phyloP scores from a whole-genome alignment of 2,888 invertebrate genomes.

The Netelia fuscicornis region DNA sequence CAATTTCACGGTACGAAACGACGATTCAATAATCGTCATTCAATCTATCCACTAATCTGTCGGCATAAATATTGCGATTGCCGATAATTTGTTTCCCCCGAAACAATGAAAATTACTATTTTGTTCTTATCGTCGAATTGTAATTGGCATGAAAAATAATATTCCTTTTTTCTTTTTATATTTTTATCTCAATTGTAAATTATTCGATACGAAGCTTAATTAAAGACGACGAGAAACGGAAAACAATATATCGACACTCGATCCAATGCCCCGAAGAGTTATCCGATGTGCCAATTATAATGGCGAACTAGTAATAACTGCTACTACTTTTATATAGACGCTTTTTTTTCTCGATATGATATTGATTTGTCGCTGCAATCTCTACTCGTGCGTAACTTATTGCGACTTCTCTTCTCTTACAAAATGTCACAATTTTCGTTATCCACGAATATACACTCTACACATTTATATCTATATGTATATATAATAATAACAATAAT shows the following conservation, averaged over 20 bases:
- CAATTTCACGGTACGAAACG: not conserved
- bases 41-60: not conserved
- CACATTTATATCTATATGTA: not conserved
- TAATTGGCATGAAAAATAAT: not conserved
- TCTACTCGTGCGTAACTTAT: not conserved
- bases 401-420: not conserved
- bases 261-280: not conserved
- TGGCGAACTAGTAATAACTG: not conserved
- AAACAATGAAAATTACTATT: not conserved
- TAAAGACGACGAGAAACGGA: no score
- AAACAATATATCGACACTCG: no score
- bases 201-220: no score
- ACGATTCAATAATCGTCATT: not conserved
- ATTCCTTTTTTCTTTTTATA: not conserved
- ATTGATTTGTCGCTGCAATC: not conserved
- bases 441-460: not conserved
- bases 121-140: not conserved
- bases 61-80: not conserved
- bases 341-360: slow-evolving; percentile 10
- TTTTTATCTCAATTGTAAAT: no score
- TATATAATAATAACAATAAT: not conserved
- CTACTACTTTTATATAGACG: not conserved
- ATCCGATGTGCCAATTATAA: not conserved
- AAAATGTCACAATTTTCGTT: not conserved
- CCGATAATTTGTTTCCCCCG: not conserved